Percentiles rank a stretch among this genome's conserved stretches.
These are phyloP conservation scores for Holotrichia oblita DNA, from an alignment of 1,140 invertebrate species.

Conservation along the genomic window DNA sequence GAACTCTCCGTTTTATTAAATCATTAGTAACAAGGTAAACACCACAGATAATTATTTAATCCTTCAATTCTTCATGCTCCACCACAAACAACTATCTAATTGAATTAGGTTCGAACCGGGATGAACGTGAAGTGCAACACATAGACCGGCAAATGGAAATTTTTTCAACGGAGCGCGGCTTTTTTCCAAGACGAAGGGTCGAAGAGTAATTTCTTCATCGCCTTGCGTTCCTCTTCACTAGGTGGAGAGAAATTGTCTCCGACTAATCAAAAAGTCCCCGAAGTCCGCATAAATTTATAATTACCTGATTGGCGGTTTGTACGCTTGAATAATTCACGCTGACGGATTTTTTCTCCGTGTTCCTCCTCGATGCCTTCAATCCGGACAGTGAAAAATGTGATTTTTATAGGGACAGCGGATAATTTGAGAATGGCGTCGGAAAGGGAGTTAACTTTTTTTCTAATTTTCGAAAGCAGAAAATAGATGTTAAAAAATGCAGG, in stretches of 20 bases:
- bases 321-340: constrained; percentile 23
- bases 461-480: background rate
- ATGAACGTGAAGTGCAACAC: constrained; percentile 2
- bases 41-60: too few species aligned
- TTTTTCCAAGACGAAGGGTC: background rate
- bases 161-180: background rate
- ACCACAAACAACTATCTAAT: background rate
- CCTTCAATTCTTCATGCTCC: background rate
- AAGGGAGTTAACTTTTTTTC: background rate
- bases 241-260: constrained; percentile 6
- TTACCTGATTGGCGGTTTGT: constrained; percentile 29
- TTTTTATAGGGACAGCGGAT: constrained; percentile 3
- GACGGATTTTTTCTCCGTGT: background rate
- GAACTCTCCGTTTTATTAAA: too few species aligned
- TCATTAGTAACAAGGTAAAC: too few species aligned
- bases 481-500: too few species aligned
- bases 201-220: constrained; percentile 1
- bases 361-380: constrained; percentile 17
- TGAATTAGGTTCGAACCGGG: constrained; percentile 8
- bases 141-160: background rate
- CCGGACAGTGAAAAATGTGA: constrained; percentile 19
- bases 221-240: background rate
- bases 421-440: background rate
- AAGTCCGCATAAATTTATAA: constrained; percentile 37
- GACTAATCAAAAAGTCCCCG: constrained; percentile 31